Evolutionary conservation across 2,888 invertebrate species (phyloP).

Genomic region (Baronia brevicornis): DNA sequence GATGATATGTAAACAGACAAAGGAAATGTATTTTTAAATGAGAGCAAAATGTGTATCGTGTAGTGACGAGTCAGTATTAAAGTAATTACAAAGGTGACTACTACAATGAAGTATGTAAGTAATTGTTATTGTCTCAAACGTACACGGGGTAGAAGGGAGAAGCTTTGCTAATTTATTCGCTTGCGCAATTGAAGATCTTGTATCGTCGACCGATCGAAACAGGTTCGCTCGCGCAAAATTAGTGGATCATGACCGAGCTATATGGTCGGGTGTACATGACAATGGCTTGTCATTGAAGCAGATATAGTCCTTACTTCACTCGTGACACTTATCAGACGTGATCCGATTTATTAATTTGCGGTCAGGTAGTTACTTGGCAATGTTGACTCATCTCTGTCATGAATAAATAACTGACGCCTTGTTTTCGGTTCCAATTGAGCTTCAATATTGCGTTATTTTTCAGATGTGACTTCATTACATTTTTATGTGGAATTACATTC

Average conservation of each 20-base stretch:
- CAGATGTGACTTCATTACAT: too few species aligned
- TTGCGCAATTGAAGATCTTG: slow-evolving; percentile 3
- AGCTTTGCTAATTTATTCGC: slow-evolving; percentile 2
- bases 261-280: slow-evolving; percentile 25
- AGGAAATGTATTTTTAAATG: slow-evolving; percentile 17
- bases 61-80: slow-evolving; percentile 9
- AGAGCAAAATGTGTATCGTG: slow-evolving; percentile 16
- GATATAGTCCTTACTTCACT: slow-evolving; percentile 58
- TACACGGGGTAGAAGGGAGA: slow-evolving; percentile 5
- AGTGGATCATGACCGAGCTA: not conserved
- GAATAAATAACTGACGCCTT: slow-evolving; percentile 13
- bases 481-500: too few species aligned
- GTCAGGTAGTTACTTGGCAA: slow-evolving; percentile 14
- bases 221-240: slow-evolving; percentile 6
- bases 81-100: slow-evolving; percentile 16
- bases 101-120: slow-evolving; percentile 16
- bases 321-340: slow-evolving; percentile 50
- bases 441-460: slow-evolving; percentile 1
- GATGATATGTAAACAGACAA: slow-evolving; percentile 13
- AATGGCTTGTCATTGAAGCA: slow-evolving; percentile 45
- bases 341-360: slow-evolving; percentile 48
- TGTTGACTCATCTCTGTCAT: slow-evolving; percentile 16
- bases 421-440: slow-evolving; percentile 3
- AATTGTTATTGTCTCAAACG: slow-evolving; percentile 16
- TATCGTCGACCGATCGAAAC: slow-evolving; percentile 1